phyloP scores from a whole-genome alignment of 2,888 invertebrate species.

The Drosophila testacea region DNA sequence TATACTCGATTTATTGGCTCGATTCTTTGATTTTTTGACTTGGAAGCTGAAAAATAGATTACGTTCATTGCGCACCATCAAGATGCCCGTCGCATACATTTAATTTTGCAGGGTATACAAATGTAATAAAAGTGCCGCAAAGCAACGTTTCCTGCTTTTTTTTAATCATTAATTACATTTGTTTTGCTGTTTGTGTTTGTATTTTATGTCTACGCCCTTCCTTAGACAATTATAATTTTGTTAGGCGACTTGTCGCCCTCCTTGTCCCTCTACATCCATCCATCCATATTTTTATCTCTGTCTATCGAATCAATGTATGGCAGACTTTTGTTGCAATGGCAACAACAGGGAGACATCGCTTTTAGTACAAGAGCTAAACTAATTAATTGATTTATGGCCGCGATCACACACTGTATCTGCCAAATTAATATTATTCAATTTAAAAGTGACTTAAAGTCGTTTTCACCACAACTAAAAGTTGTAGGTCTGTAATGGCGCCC shows the following conservation, averaged over 20 bases:
- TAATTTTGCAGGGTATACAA: constrained; percentile 19
- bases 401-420: constrained; percentile 81
- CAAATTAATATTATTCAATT: constrained; percentile 83
- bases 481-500: constrained; percentile 81
- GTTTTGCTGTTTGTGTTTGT: constrained; percentile 68
- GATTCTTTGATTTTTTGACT: not conserved
- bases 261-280: not conserved
- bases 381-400: constrained; percentile 83
- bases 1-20: not conserved
- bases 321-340: constrained; percentile 36
- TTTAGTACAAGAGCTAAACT: constrained; percentile 66
- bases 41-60: not conserved
- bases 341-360: constrained; percentile 27
- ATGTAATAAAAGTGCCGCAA: constrained; percentile 80
- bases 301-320: constrained; percentile 5
- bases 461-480: constrained; percentile 84
- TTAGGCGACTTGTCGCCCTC: constrained; percentile 44
- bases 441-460: constrained; percentile 83
- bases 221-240: constrained; percentile 74
- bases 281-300: not conserved
- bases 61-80: not conserved
- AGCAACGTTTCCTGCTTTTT: constrained; percentile 68
- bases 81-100: not conserved
- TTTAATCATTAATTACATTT: constrained; percentile 62
- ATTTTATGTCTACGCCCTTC: constrained; percentile 61